Percentiles rank a stretch among this genome's conserved stretches.
Conservation (phyloP, 2,888 invertebrate genomes). For the Brenthis ino region DNA sequence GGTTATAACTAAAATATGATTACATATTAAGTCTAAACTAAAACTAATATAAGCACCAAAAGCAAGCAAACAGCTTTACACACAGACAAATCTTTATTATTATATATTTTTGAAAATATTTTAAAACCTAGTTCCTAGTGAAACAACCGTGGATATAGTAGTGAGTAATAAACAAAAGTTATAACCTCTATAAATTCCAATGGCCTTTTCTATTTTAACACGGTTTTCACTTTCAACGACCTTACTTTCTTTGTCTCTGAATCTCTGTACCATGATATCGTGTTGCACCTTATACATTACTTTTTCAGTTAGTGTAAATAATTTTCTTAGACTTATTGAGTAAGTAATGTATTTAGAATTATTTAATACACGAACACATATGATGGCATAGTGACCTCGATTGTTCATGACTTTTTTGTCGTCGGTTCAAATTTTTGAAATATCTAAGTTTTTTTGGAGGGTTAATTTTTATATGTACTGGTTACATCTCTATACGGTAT, state of each 20-base stretch:
- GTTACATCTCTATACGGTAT: too few species aligned
- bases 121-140: background rate
- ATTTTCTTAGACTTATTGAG: background rate
- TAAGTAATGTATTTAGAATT: background rate
- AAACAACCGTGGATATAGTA: background rate
- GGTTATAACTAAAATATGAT: too few species aligned
- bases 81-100: too few species aligned
- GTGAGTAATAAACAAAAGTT: slow-evolving; percentile 11
- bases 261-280: slow-evolving; percentile 3
- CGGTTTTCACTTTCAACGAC: slow-evolving; percentile 50
- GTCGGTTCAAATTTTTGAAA: too few species aligned
- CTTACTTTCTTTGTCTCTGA: slow-evolving; percentile 47
- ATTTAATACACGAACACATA: background rate
- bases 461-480: too few species aligned
- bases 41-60: too few species aligned
- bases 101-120: too few species aligned
- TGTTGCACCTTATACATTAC: background rate
- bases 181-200: slow-evolving; percentile 24
- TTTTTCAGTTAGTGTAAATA: background rate
- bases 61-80: too few species aligned
- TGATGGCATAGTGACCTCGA: too few species aligned
- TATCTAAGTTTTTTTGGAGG: too few species aligned
- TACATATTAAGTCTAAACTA: too few species aligned
- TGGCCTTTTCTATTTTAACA: slow-evolving; percentile 44
- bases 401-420: too few species aligned